These are phyloP conservation scores for Telenomus remus DNA, from an alignment of 1,140 invertebrate species.

Conservation along the genomic window DNA sequence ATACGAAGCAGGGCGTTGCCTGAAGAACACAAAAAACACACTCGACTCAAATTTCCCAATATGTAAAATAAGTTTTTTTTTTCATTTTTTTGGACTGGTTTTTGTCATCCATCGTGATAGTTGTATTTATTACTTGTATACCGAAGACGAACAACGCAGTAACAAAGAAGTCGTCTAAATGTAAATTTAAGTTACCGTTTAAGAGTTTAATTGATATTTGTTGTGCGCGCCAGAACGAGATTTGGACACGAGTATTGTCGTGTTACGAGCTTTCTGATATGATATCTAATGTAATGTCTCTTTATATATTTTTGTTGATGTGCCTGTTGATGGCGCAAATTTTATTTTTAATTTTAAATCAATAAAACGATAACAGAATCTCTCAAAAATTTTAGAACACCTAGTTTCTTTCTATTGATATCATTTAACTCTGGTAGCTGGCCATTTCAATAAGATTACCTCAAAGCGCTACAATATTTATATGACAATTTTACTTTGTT, in stretches of 20 bases:
- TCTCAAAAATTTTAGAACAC: conserved; percentile 21
- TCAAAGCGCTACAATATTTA: too few species aligned
- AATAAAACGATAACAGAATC: conserved; percentile 46
- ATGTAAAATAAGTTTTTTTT: conserved; percentile 7
- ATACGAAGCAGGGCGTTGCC: conserved; percentile 66
- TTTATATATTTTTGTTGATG: conserved; percentile 52
- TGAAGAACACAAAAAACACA: conserved; percentile 27
- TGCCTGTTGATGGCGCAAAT: conserved; percentile 24
- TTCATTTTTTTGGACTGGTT: conserved; percentile 17
- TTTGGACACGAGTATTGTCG: conserved; percentile 41
- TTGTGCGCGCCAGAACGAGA: conserved; percentile 40
- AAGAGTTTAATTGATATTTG: conserved; percentile 40
- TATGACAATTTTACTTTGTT: too few species aligned
- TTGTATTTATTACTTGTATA: conserved; percentile 33
- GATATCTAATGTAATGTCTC: conserved; percentile 41
- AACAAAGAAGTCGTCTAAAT: conserved; percentile 12
- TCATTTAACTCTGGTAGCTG: conserved; percentile 3
- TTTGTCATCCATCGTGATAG: conserved; percentile 22
- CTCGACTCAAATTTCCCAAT: conserved; percentile 15
- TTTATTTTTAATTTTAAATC: conserved; percentile 47
- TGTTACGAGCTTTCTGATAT: conserved; percentile 45
- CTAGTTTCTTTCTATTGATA: conserved; percentile 19
- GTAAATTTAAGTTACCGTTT: conserved; percentile 38
- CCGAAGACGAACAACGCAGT: conserved; percentile 8
- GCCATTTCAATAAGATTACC: background rate